These are phyloP conservation scores for Gephyroberyx darwinii DNA, from an alignment of 2,797 vertebrate genomes.

Conservation along the genomic window DNA sequence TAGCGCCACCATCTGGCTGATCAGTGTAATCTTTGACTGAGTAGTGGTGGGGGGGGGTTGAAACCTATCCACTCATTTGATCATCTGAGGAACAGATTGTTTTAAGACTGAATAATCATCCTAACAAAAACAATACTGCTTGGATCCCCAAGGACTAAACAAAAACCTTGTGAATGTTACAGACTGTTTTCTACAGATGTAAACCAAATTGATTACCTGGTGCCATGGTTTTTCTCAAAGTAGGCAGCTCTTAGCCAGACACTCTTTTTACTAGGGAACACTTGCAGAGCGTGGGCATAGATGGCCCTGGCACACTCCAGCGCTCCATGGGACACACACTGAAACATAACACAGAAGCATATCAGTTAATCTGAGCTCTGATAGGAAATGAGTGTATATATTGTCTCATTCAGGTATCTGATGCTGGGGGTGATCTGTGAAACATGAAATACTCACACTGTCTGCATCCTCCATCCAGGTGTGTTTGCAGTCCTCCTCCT, in stretches of 20 bases:
- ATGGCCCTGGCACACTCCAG: constrained; percentile 97
- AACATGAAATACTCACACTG: constrained; percentile 83
- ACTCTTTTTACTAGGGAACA: constrained; percentile 98
- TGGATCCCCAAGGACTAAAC: neutral
- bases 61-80: too few species aligned
- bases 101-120: too few species aligned
- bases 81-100: too few species aligned
- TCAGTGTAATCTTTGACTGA: too few species aligned
- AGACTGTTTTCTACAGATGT: neutral
- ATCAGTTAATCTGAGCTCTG: neutral
- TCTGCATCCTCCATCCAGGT: constrained; percentile 99
- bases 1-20: too few species aligned
- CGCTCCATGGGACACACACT: constrained; percentile 97
- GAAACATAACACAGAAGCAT: constrained; percentile 40
- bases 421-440: neutral
- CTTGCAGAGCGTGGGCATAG: constrained; percentile 95
- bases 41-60: too few species aligned
- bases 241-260: constrained; percentile 98
- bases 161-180: neutral
- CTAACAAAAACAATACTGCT: too few species aligned
- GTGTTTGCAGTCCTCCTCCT: constrained; percentile 97
- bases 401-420: neutral
- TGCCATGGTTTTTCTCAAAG: constrained; percentile 98
- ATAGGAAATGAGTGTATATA: neutral
- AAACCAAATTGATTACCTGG: constrained; percentile 82